phyloP scores from a whole-genome alignment of 2,113 vertebrate genomes.

The Pseudolaguvia tuberculata region DNA sequence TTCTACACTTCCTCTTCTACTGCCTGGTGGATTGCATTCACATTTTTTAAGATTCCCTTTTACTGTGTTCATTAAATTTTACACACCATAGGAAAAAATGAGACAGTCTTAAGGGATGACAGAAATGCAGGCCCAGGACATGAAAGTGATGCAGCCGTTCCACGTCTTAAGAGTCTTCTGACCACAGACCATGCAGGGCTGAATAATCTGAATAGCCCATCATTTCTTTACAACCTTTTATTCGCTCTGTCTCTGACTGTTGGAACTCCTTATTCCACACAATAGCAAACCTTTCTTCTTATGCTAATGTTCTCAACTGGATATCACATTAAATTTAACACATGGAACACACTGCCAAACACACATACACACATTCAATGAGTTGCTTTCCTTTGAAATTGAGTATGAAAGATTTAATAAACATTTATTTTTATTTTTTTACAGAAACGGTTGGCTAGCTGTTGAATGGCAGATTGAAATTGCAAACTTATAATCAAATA shows the following conservation, averaged over 20 bases:
- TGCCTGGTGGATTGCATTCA: slow-evolving; percentile 55
- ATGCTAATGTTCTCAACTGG: slow-evolving; percentile 86
- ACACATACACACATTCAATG: not conserved
- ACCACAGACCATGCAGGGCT: slow-evolving; percentile 70
- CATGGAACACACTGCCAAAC: slow-evolving; percentile 48
- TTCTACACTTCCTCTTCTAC: slow-evolving; percentile 21
- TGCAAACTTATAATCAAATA: too few species aligned
- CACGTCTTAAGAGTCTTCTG: slow-evolving; percentile 78
- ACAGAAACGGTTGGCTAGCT: not conserved
- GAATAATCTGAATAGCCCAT: slow-evolving; percentile 88
- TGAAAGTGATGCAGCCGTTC: slow-evolving; percentile 89
- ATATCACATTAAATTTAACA: slow-evolving; percentile 75
- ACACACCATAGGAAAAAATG: slow-evolving; percentile 73
- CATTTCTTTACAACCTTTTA: slow-evolving; percentile 83
- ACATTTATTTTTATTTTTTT: not conserved
- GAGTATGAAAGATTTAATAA: not conserved
- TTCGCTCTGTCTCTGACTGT: slow-evolving; percentile 78
- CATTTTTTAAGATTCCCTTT: slow-evolving; percentile 60
- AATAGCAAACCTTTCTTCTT: slow-evolving; percentile 89
- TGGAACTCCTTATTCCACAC: slow-evolving; percentile 90
- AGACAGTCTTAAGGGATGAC: slow-evolving; percentile 56
- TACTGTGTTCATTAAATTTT: slow-evolving; percentile 86
- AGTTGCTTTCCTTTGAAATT: slow-evolving; percentile 19
- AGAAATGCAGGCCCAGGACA: slow-evolving; percentile 76
- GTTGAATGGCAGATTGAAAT: not conserved